Evolutionary conservation across 2,797 vertebrate species (phyloP).

Genomic region (Anisognathus igniventris): DNA sequence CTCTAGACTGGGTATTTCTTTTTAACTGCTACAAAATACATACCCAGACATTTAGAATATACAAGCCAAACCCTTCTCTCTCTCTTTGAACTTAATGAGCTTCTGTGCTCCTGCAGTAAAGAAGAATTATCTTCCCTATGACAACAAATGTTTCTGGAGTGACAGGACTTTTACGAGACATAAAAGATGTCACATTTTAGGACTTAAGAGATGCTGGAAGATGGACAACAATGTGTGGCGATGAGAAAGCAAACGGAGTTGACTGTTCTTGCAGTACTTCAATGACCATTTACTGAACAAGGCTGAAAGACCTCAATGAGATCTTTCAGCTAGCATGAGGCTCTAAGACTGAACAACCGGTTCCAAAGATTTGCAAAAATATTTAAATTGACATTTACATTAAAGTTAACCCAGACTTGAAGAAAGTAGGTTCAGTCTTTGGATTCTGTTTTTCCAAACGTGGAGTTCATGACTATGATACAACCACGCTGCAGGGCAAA

Average conservation of each 20-base stretch:
- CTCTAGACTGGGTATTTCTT: neutral
- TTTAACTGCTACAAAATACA: neutral
- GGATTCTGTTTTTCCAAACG: neutral
- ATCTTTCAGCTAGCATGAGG: neutral
- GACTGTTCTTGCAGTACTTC: neutral
- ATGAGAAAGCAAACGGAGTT: neutral
- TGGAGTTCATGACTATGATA: neutral
- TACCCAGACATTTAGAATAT: neutral
- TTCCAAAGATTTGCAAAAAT: neutral
- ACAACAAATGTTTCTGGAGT: neutral
- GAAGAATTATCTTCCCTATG: neutral
- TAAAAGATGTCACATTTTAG: neutral
- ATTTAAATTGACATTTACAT: neutral
- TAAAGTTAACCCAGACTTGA: neutral
- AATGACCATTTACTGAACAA: neutral
- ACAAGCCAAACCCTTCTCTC: neutral
- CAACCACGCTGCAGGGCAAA: neutral
- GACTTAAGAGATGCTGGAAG: neutral
- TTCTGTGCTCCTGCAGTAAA: neutral
- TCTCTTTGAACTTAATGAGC: neutral
- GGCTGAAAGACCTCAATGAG: neutral
- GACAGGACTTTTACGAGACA: neutral
- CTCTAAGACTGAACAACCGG: neutral
- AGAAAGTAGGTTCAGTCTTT: too few relatives aligned
- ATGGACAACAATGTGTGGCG: neutral